Base-by-base conservation (phyloP, 2,113 vertebrate genomes). In the Gobiocypris rarus region DNA sequence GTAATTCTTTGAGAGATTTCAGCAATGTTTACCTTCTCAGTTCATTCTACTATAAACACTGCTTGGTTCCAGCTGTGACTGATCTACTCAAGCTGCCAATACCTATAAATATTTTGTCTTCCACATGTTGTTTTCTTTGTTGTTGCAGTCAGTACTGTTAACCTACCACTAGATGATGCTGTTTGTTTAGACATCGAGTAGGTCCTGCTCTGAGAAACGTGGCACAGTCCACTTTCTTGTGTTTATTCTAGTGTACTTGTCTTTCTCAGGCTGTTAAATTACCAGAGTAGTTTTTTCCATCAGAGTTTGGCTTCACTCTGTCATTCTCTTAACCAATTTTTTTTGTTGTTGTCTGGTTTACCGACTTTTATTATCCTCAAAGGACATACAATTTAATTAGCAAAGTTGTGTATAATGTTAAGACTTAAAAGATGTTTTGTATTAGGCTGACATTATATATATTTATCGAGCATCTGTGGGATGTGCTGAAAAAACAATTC, bases 181-280 rank as follows among this genome's bases (percentile, higher is more conserved):
- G 43, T 65, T 31, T 45, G 61, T 31, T 67, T 81, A 52, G 41
- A 10, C 24, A 34, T 34, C 17, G 1, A 5, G 7, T 10, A 28
- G 31, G 4, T 15, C 38, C 13, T 28, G n/a, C 9, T n/a, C 24
- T 79, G 59, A 67, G 78, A 81, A 45, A 81, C 78, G 61, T 81
- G 78, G 61, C 78, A 75, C 28, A 31, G 24, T 31, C 24, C 48
- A 4, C 41, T 50, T 80, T 31, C 15, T 80, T 26, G 24, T 34
- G n/a, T 58, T 38, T 78, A 78, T 78, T 78, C 34, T 43, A 59
- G 26, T 52, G 52, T 11, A 13, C 17, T 43, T 43, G 19, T 45
- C 38, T 9, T 45, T 45, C n/a, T 61, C 22, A 17, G 7, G 13
- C 4, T 78, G n/a, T 15, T 43, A 41, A 19, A 58, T 3, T 38